These are phyloP conservation scores for Synergus umbraculus DNA, from an alignment of 2,888 invertebrate genomes.

Conservation along the genomic window DNA sequence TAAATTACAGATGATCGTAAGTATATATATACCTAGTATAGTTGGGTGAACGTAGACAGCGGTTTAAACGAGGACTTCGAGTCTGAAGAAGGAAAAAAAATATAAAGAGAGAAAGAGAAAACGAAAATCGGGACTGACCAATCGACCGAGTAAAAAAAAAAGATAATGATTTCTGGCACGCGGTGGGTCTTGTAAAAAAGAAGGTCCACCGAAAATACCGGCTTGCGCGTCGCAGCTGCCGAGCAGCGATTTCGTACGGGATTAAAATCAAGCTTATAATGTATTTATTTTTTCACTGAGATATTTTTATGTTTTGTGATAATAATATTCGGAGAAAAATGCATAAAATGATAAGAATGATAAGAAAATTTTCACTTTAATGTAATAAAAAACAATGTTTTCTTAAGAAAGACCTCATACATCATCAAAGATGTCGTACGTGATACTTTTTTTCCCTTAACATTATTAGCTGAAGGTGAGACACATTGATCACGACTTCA, in stretches of 20 bases:
- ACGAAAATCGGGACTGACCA: background rate
- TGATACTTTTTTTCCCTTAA: background rate
- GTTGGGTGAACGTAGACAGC: background rate
- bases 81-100: background rate
- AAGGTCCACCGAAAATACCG: background rate
- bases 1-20: background rate
- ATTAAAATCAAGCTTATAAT: background rate
- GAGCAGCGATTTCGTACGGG: background rate
- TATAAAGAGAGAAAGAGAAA: background rate
- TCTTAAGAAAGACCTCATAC: background rate
- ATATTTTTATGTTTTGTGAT: background rate
- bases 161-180: constrained; percentile 29
- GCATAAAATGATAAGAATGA: background rate
- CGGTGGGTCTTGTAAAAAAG: constrained; percentile 4
- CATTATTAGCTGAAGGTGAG: background rate
- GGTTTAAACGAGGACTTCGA: background rate
- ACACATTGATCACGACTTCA: background rate
- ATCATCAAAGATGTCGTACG: background rate
- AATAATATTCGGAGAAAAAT: background rate
- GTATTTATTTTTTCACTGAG: no score
- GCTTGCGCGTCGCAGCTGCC: constrained; percentile 1
- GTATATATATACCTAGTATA: background rate
- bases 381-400: background rate
- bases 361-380: background rate
- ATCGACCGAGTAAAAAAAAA: background rate